Evolutionary conservation across 1,140 invertebrate species (phyloP), one percentile per base, ranked within the genome.

Genomic region (Zaprionus gabonicus): DNA sequence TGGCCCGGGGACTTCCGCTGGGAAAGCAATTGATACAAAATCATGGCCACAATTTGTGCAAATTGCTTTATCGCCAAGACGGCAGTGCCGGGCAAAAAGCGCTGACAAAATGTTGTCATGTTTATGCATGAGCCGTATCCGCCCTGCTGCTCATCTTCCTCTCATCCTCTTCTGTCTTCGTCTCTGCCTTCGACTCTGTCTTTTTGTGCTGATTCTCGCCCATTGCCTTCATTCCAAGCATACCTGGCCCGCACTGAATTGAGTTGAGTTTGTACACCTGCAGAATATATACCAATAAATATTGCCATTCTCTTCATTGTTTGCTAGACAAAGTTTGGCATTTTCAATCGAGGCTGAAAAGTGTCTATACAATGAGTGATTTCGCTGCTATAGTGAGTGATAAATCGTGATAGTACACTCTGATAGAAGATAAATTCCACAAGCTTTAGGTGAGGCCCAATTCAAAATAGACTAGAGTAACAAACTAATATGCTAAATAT

Each of bases 1-100:
- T 66, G 73, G 55, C 76, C 46, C 31, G 51, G 46, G 71, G 34
- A 59, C 56, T 62, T 53, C 67, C 78, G 57, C 62, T 55, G 46
- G 60, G 34, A 77, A 58, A 64, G 68, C 76, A 87, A 86, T 80
- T 82, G 82, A 86, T 82, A 86, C 78, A 84, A 88, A 87, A 87
- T 87, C 83, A 87, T 76, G 78, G 83, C 56, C 57, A 72, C 84
- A 86, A 72, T 76, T 79, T 72, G 58, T 55, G 66, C 82, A 83
- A 83, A 83, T 84, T 84, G 81, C 81, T 76, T 76, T 79, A 81
- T 76, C 67, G 73, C 38, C 23, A 51, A 46, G 41, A 36, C 13
- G 20, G 34, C 23, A 51, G 71, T 55, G 27, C 4, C 13, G 66
- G 27, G 62, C 46, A 53, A 46, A 65, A 69, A 56, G 28, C 66